phyloP scores from a whole-genome alignment of 2,113 vertebrate species.

The Silurus asotus region DNA sequence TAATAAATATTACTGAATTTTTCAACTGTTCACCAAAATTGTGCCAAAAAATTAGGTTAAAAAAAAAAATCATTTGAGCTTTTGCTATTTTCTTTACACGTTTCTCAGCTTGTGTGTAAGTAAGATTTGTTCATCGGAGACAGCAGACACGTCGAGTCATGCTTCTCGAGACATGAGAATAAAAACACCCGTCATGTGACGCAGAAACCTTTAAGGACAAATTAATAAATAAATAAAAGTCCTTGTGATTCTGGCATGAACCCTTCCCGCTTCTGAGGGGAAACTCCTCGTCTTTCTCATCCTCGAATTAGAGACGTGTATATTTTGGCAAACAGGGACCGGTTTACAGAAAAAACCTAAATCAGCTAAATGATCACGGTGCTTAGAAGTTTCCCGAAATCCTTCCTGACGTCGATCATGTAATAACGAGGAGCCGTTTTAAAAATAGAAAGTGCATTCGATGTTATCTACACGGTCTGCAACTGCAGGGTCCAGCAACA shows the following conservation, averaged over 20 bases:
- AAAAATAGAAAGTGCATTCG: background rate
- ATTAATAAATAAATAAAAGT: background rate
- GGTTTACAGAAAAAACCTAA: no score
- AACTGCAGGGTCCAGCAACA: no score
- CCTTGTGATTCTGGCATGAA: background rate
- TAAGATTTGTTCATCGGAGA: background rate
- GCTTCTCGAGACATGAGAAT: background rate
- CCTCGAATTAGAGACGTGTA: no score
- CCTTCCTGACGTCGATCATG: background rate
- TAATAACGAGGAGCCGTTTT: no score
- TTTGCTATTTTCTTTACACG: background rate
- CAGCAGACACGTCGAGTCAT: background rate
- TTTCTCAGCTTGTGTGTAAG: background rate
- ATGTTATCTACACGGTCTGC: background rate
- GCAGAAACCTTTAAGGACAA: background rate
- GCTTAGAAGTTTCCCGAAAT: background rate
- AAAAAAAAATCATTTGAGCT: background rate
- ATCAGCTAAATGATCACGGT: background rate
- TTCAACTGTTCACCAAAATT: no score
- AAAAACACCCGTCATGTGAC: background rate
- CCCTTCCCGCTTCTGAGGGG: background rate
- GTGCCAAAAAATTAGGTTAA: no score
- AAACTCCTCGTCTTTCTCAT: background rate
- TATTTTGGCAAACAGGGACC: no score
- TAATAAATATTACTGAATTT: no score